Evolutionary conservation across 1,140 invertebrate genomes (phyloP).

Genomic region (Papilio xuthus): DNA sequence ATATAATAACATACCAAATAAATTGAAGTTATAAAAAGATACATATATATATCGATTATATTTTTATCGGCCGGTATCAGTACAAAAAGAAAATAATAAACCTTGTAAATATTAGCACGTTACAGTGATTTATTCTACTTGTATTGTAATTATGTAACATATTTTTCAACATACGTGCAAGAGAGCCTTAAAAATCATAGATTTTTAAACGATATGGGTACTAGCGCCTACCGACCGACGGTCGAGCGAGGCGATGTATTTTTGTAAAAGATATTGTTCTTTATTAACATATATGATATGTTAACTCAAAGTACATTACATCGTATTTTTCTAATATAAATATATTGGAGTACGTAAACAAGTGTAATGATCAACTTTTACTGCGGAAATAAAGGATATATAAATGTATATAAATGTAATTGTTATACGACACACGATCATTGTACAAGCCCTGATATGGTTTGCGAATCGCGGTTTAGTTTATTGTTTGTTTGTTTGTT

Average conservation of each 20-base stretch:
- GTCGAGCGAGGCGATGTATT: constrained; percentile 75
- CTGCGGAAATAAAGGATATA: constrained; percentile 60
- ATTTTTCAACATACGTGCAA: constrained; percentile 75
- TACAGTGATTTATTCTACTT: constrained; percentile 75
- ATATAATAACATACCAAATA: constrained; percentile 5
- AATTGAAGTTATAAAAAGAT: constrained; percentile 46
- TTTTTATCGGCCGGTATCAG: constrained; percentile 77
- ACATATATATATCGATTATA: constrained; percentile 55
- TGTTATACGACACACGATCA: constrained; percentile 51
- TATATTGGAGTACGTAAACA: constrained; percentile 72
- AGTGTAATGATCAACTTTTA: constrained; percentile 72
- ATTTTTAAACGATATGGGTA: constrained; percentile 78
- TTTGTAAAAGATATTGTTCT: constrained; percentile 81
- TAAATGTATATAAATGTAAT: constrained; percentile 60
- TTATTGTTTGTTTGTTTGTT: constrained; percentile 73
- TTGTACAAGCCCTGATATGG: constrained; percentile 58
- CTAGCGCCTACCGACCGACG: constrained; percentile 70
- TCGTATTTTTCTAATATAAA: constrained; percentile 80
- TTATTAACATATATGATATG: constrained; percentile 82
- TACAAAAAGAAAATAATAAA: constrained; percentile 70
- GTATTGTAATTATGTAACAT: constrained; percentile 79
- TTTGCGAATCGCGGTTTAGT: constrained; percentile 70
- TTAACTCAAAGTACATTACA: constrained; percentile 80
- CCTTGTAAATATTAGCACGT: constrained; percentile 74
- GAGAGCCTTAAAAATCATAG: constrained; percentile 80